Base-by-base conservation (phyloP, 2,888 invertebrate genomes). In the Polyommatus iphigenia region DNA sequence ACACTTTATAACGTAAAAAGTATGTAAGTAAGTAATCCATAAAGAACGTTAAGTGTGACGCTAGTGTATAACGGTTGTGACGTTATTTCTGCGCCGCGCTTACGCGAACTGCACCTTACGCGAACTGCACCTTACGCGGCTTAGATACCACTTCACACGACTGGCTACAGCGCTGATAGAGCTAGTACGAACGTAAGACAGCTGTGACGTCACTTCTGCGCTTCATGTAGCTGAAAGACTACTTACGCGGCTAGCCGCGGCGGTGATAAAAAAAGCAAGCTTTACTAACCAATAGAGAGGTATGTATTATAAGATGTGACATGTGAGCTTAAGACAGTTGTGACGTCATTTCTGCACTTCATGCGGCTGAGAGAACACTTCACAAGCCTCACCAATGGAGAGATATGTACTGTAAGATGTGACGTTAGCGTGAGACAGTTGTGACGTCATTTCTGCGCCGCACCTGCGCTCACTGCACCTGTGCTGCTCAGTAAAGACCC, bases 141-240 rank as follows among this genome's bases (percentile, higher is more conserved):
- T 98, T 1, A 94, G 97, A 6, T 90, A 88, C 76, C 97, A 98
- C 86, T 97, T 98, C 82, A 97, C 96, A 8, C 95, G 95, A 82
- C 91, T 99, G 6, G 97, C 98, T 76, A 98, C 98, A 85, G 96
- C 96, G 82, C 87, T 99, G 8, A 96, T 98, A 54, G 97, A 98
- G 82, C 89, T 99, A 36, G 2, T 98, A 24, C 24, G 1, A 24
- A 24, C 24, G 24, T 24, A 24, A 24, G 24, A 24, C 24, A 24
- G 24, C 2, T 24, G 24, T 24, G 24, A 24, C 24, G 24, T 24
- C 1, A 24, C 2, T 24, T 24, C 24, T 24, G 24, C 24, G 24
- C 2, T 24, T 24, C 24, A 24, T 24, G 24, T 24, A 24, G 24
- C 24, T 24, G 24, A 24, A 2, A 24, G 1, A 24, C 24, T 24